These are phyloP conservation scores for Craseonycteris thonglongyai DNA, from an alignment of 2,113 vertebrate genomes.

Conservation along the genomic window DNA sequence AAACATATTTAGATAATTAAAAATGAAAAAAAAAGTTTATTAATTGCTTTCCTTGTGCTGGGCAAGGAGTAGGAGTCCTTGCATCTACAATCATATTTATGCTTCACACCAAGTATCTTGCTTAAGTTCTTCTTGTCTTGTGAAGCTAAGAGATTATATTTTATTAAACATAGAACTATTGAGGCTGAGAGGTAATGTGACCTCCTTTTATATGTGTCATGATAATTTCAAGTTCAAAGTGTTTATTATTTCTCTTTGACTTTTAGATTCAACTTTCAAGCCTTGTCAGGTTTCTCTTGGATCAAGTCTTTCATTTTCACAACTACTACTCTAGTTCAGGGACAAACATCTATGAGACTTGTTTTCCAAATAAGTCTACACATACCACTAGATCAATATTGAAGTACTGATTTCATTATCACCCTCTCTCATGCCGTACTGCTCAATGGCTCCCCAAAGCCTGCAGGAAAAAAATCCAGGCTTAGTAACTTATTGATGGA, in stretches of 20 bases:
- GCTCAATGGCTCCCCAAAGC: not conserved
- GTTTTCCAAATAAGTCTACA: not conserved
- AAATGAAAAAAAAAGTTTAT: not conserved
- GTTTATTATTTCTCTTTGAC: not conserved
- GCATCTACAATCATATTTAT: not conserved
- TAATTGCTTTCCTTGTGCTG: not conserved
- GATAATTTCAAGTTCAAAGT: constrained; percentile 15
- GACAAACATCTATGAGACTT: not conserved
- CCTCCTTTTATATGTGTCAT: not conserved
- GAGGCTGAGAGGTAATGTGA: not conserved
- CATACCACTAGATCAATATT: not conserved
- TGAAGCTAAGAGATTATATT: not conserved
- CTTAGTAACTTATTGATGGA: not conserved
- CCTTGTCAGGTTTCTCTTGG: not conserved
- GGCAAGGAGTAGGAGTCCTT: not conserved
- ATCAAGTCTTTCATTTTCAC: not conserved
- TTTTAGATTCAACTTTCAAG: not conserved
- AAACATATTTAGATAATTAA: constrained; percentile 12
- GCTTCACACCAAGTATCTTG: not conserved
- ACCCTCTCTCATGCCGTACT: not conserved
- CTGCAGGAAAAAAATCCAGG: not conserved
- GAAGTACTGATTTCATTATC: not conserved
- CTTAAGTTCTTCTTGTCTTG: constrained; percentile 8
- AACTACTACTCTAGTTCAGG: not conserved
- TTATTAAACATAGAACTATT: constrained; percentile 12